Percentiles rank a stretch among this genome's conserved stretches.
Conservation (phyloP, 2,888 invertebrate genomes). For the Ypsolopha scabrella region DNA sequence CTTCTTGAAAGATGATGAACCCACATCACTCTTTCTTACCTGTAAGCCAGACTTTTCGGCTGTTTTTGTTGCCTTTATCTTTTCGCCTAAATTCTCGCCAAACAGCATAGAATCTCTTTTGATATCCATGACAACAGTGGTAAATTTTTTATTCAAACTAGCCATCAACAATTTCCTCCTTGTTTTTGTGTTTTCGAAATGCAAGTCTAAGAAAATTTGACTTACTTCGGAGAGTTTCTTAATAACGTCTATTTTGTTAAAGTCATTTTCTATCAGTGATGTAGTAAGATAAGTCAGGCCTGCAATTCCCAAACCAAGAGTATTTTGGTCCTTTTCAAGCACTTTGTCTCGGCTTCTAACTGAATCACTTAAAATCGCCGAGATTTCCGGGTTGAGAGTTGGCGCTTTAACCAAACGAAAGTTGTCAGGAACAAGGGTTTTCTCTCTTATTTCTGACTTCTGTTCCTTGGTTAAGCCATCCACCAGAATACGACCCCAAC, state of each 20-base stretch:
- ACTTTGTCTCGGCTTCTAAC: constrained; percentile 7
- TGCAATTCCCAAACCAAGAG: constrained; percentile 6
- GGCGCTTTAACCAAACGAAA: constrained; percentile 7
- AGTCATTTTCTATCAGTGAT: constrained; percentile 3
- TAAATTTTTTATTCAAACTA: constrained; percentile 5
- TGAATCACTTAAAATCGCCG: constrained; percentile 3
- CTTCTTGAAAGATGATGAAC: neutral
- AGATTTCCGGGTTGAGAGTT: constrained; percentile 7
- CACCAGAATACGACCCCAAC: constrained; percentile 7
- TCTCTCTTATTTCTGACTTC: constrained; percentile 1
- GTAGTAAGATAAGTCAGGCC: constrained; percentile 3
- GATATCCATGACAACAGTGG: neutral
- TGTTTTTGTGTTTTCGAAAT: constrained; percentile 1
- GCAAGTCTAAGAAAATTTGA: neutral
- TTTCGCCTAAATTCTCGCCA: constrained; percentile 3
- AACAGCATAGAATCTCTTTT: constrained; percentile 3
- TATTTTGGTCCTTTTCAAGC: constrained; percentile 7
- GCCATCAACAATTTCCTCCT: constrained; percentile 1
- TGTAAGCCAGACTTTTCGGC: constrained; percentile 3
- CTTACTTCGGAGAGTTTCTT: neutral
- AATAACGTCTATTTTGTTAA: constrained; percentile 4
- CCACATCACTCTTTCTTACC: neutral
- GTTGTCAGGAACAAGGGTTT: constrained; percentile 3
- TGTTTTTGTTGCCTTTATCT: neutral
- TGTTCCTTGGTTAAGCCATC: constrained; percentile 7